Evolutionary conservation across 2,888 invertebrate species (phyloP).

Genomic region (Doris montereyensis): DNA sequence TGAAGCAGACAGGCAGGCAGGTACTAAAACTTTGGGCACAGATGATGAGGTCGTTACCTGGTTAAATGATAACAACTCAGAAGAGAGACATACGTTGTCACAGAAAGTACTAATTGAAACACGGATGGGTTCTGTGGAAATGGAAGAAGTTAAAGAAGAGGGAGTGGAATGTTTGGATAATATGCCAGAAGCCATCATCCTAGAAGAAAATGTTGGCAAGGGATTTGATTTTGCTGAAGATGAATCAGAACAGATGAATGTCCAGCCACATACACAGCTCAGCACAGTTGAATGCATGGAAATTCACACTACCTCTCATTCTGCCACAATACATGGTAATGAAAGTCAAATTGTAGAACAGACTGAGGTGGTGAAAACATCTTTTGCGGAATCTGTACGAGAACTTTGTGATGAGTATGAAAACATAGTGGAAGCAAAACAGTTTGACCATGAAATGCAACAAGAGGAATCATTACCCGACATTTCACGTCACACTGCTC

Average conservation of each 20-base stretch:
- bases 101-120: slow-evolving; percentile 35
- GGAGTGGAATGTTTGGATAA: slow-evolving; percentile 18
- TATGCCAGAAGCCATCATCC: neutral
- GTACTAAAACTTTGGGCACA: slow-evolving; percentile 10
- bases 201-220: slow-evolving; percentile 29
- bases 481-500: neutral
- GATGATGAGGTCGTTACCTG: slow-evolving; percentile 1
- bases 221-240: no score
- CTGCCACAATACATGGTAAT: no score
- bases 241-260: neutral
- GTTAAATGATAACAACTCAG: neutral
- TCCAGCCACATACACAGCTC: neutral
- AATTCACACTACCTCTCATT: neutral
- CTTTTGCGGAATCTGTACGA: neutral
- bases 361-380: neutral
- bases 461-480: slow-evolving; percentile 34
- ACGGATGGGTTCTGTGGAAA: slow-evolving; percentile 33
- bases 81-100: slow-evolving; percentile 20
- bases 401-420: slow-evolving; percentile 3
- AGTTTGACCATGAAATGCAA: slow-evolving; percentile 29
- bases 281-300: neutral
- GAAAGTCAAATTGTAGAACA: neutral
- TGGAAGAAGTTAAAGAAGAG: slow-evolving; percentile 32
- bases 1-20: neutral
- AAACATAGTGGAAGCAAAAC: slow-evolving; percentile 25